phyloP scores from a whole-genome alignment of 92 coral and sea anemone genomes.

The Chrysogorgia sp. region DNA sequence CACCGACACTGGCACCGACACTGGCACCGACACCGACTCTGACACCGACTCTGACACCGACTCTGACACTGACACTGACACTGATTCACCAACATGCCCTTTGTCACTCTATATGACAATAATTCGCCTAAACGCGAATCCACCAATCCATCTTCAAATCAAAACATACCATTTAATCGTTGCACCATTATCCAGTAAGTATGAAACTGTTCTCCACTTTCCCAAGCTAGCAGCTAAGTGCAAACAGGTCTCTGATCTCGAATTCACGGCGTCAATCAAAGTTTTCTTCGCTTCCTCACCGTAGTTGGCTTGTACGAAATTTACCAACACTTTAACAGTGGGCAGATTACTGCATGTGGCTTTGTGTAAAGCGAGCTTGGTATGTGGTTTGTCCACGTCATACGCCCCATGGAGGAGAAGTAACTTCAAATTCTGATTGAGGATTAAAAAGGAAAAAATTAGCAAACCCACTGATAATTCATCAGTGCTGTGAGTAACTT shows the following conservation, averaged over 20 bases:
- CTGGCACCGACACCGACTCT: too few relatives aligned
- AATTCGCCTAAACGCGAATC: too few relatives aligned
- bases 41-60: too few relatives aligned
- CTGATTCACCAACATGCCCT: too few relatives aligned
- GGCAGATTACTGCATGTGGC: neutral
- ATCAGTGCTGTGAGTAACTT: too few relatives aligned
- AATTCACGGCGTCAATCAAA: conserved; percentile 20
- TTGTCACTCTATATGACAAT: too few relatives aligned
- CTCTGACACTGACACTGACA: too few relatives aligned
- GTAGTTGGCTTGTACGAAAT: neutral
- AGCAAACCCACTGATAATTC: neutral
- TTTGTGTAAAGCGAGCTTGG: conserved; percentile 12
- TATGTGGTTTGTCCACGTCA: neutral
- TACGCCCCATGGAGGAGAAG: neutral
- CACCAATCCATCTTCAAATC: too few relatives aligned
- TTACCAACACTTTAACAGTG: conserved; percentile 10
- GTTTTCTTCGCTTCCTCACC: neutral
- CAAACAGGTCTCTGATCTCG: conserved; percentile 5
- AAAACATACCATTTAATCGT: conserved; percentile 16
- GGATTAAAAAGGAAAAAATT: neutral
- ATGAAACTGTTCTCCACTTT: conserved; percentile 24
- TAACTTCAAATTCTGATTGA: conserved; percentile 7
- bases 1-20: too few relatives aligned
- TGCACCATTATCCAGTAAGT: conserved; percentile 25
- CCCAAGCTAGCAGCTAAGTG: conserved; percentile 25